Evolutionary conservation across 2,888 invertebrate species (phyloP).

Genomic region (Synergus umbraculus): DNA sequence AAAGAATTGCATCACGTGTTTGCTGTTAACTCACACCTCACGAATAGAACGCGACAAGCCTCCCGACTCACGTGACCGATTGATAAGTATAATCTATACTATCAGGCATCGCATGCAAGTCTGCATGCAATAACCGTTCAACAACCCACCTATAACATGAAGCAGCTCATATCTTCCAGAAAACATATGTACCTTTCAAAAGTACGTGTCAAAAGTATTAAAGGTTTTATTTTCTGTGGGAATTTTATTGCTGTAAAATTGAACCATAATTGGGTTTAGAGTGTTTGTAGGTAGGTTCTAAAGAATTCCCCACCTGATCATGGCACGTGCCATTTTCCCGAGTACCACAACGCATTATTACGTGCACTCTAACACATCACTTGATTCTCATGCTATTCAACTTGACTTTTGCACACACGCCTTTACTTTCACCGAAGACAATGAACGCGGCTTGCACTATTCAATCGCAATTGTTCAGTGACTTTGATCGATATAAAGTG

Average conservation of each 20-base stretch:
- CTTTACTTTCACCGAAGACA: slow-evolving; percentile 65
- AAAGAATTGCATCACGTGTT: background rate
- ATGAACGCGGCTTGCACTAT: slow-evolving; percentile 6
- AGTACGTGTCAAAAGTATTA: too few species aligned
- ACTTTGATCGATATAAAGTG: slow-evolving; percentile 30
- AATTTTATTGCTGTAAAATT: background rate
- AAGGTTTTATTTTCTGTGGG: background rate
- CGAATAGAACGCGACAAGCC: background rate
- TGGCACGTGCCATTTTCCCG: slow-evolving; percentile 23
- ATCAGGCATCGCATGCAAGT: background rate
- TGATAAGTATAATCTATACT: slow-evolving; percentile 5
- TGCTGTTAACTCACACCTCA: background rate
- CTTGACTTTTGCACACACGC: slow-evolving; percentile 70
- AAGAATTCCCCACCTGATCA: background rate
- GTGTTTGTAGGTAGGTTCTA: background rate
- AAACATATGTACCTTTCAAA: background rate
- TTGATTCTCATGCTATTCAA: slow-evolving; percentile 73
- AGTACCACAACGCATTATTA: slow-evolving; percentile 6
- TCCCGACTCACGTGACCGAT: slow-evolving; percentile 1
- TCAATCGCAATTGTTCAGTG: slow-evolving; percentile 18
- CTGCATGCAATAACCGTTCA: background rate
- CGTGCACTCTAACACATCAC: slow-evolving; percentile 42
- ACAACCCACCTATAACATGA: background rate
- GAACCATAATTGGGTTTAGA: background rate
- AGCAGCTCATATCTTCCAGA: background rate